These are phyloP conservation scores for Corythornis cristatus DNA, from an alignment of 2,113 vertebrate genomes.

Conservation along the genomic window DNA sequence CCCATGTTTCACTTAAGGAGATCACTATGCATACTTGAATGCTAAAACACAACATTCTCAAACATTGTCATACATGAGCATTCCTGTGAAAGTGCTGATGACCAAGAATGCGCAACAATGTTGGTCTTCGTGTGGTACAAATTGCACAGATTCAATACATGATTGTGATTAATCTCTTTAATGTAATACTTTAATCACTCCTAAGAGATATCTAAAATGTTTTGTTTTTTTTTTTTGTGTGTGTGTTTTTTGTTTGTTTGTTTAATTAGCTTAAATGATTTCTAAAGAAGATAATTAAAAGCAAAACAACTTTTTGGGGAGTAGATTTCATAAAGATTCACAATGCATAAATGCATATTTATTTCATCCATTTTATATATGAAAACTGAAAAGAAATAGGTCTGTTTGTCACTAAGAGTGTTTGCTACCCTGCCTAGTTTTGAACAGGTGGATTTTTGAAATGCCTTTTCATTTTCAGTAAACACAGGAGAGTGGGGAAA, in stretches of 20 bases:
- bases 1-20: neutral
- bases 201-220: neutral
- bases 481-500: neutral
- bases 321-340: neutral
- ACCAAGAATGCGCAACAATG: neutral
- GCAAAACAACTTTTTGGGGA: neutral
- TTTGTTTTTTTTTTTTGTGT: too few relatives aligned
- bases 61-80: neutral
- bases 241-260: neutral
- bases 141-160: neutral
- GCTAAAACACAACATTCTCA: neutral
- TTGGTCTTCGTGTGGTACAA: neutral
- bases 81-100: neutral
- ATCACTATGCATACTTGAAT: neutral
- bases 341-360: neutral
- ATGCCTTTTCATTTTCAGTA: slow-evolving; percentile 45
- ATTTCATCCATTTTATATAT: neutral
- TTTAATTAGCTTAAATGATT: neutral
- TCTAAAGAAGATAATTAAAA: neutral
- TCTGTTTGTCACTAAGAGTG: neutral
- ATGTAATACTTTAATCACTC: neutral
- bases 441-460: slow-evolving; percentile 53
- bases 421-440: neutral
- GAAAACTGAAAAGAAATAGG: neutral
- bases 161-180: neutral